A percentile compares a stretch with the other conserved stretches of the same genome.
These are phyloP conservation scores for Saccopteryx bilineata DNA, from an alignment of 2,113 vertebrate genomes.

Conservation along the genomic window DNA sequence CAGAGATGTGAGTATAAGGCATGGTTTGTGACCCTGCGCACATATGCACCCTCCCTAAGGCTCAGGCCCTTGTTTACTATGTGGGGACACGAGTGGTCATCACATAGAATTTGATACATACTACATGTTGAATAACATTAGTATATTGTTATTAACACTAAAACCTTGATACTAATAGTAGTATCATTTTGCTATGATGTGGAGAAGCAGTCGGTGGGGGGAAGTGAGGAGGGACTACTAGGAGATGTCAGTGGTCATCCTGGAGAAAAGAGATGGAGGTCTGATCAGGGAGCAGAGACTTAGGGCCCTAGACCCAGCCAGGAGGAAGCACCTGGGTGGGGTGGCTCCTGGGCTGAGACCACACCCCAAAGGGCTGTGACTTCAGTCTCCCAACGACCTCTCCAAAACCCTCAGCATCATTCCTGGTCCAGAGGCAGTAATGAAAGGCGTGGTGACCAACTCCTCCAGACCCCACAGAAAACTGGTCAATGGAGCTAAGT, in stretches of 20 bases:
- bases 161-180: background rate
- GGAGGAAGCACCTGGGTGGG: background rate
- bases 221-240: background rate
- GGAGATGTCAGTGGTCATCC: background rate
- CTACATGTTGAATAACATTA: no score
- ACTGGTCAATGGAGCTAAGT: background rate
- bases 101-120: accelerated
- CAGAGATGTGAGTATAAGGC: background rate
- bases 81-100: background rate
- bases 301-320: background rate
- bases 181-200: background rate
- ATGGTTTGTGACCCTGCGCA: background rate
- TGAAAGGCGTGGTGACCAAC: background rate
- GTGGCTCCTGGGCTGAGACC: background rate
- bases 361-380: background rate
- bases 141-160: background rate
- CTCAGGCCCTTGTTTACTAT: background rate
- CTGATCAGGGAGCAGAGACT: background rate
- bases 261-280: background rate
- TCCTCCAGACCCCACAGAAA: background rate
- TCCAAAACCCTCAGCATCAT: background rate
- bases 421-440: background rate
- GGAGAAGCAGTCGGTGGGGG: background rate
- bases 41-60: background rate
- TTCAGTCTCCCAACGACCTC: background rate